Conservation (phyloP, 1,140 invertebrate species). For the Drosophila jambulina region DNA sequence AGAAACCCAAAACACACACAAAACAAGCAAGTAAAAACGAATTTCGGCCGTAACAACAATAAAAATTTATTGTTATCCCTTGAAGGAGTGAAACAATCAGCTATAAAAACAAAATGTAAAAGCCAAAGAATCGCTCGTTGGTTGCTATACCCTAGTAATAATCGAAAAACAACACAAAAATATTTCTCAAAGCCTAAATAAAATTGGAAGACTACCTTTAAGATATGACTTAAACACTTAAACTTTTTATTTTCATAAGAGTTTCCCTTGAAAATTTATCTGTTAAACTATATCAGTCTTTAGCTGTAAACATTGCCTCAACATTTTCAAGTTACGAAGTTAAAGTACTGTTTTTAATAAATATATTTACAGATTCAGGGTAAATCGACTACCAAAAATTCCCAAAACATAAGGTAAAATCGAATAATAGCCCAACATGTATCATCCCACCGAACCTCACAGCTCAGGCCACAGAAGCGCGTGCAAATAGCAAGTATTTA, state of each 20-base stretch:
- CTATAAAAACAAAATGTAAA: constrained; percentile 66
- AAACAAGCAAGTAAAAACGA: constrained; percentile 54
- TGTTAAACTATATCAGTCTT: not conserved
- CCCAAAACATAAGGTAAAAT: constrained; percentile 11
- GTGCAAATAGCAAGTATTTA: constrained; percentile 59
- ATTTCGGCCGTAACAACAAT: constrained; percentile 67
- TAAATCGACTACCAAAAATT: not conserved
- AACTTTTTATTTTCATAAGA: not conserved
- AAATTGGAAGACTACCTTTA: not conserved
- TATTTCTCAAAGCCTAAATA: not conserved
- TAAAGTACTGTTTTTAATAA: not conserved
- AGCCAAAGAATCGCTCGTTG: constrained; percentile 7
- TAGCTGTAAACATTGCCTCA: not conserved
- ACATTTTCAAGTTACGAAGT: not conserved
- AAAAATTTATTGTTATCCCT: constrained; percentile 82
- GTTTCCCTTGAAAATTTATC: not conserved
- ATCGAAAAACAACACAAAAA: not conserved
- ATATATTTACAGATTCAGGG: not conserved
- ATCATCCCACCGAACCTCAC: not conserved
- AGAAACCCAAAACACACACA: constrained; percentile 31
- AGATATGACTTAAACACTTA: not conserved
- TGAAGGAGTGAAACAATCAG: constrained; percentile 78
- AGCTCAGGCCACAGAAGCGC: constrained; percentile 63
- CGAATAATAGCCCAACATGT: constrained; percentile 21
- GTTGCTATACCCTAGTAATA: constrained; percentile 11